Evolutionary conservation across 1,140 invertebrate species (phyloP).

Genomic region (Drosophila bocqueti): DNA sequence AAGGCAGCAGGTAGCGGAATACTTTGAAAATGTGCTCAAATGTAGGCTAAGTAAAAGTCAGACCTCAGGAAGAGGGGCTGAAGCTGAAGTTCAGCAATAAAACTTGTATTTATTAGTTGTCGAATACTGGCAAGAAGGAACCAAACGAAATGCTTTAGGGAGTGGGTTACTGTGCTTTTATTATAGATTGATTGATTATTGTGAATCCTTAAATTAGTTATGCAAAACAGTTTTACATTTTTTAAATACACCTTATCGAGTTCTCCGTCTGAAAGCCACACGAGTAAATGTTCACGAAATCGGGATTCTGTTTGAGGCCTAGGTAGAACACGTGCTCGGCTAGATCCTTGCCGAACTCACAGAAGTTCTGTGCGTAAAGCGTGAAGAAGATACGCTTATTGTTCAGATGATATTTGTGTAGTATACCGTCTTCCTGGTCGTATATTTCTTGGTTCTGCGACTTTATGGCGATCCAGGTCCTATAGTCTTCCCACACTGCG

Average conservation of each 20-base stretch:
- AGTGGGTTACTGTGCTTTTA: too few relatives aligned
- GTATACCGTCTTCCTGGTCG: conserved; percentile 70
- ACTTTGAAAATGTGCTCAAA: conserved; percentile 65
- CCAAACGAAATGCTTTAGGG: background rate
- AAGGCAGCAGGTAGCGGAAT: conserved; percentile 58
- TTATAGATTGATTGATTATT: background rate
- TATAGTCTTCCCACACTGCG: conserved; percentile 70
- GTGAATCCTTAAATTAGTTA: background rate
- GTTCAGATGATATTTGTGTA: conserved; percentile 55
- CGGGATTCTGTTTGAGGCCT: conserved; percentile 71
- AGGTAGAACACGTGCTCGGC: conserved; percentile 76
- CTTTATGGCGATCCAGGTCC: conserved; percentile 47
- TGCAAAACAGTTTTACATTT: background rate
- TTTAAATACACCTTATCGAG: conserved; percentile 50
- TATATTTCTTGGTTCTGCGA: conserved; percentile 51
- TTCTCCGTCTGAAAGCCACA: conserved; percentile 65
- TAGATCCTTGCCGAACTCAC: conserved; percentile 79
- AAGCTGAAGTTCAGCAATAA: conserved; percentile 10
- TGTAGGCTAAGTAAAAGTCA: conserved; percentile 44
- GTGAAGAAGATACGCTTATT: conserved; percentile 78
- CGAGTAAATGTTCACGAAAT: conserved; percentile 68
- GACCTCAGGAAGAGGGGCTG: conserved; percentile 27
- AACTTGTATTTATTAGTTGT: background rate
- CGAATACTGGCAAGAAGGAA: background rate
- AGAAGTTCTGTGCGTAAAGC: conserved; percentile 78